Conservation (phyloP, 2,888 invertebrate species). For the Protodeltote pygarga region DNA sequence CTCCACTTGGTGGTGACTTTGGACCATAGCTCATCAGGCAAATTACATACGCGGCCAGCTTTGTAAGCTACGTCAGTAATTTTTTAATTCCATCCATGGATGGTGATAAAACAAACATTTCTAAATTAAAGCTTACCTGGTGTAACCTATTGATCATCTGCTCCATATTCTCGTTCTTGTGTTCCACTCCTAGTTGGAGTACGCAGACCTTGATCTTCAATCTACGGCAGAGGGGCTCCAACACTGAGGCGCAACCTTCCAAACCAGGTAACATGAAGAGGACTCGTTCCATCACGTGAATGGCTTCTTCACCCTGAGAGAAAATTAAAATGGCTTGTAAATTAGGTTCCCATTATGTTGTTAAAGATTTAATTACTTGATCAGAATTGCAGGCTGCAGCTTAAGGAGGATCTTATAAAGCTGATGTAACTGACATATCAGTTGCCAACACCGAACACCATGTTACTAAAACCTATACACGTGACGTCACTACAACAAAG, state of each 20-base stretch:
- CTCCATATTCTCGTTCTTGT: constrained; percentile 72
- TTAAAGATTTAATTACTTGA: neutral
- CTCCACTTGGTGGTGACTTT: no score
- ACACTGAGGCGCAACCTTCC: constrained; percentile 87
- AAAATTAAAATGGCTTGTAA: neutral
- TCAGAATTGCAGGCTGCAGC: neutral
- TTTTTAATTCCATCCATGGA: no score
- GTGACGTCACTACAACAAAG: no score
- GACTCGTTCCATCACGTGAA: constrained; percentile 77
- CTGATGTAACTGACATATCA: no score
- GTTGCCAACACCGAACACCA: no score
- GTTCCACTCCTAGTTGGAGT: constrained; percentile 83
- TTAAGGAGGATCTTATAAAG: no score
- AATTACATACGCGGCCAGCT: no score
- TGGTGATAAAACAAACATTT: no score
- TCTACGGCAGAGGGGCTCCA: constrained; percentile 83
- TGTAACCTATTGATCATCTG: constrained; percentile 83
- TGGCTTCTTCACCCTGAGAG: constrained; percentile 74
- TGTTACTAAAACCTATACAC: no score
- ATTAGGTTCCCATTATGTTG: neutral
- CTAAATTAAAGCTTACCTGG: constrained; percentile 84
- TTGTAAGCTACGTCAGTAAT: no score
- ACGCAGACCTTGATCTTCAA: constrained; percentile 84
- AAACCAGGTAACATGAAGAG: constrained; percentile 89
- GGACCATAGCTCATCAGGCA: no score